Evolutionary conservation across 2,797 vertebrate genomes (phyloP), one percentile per base, ranked within the genome.

Genomic region (Rhodeus uyekii): DNA sequence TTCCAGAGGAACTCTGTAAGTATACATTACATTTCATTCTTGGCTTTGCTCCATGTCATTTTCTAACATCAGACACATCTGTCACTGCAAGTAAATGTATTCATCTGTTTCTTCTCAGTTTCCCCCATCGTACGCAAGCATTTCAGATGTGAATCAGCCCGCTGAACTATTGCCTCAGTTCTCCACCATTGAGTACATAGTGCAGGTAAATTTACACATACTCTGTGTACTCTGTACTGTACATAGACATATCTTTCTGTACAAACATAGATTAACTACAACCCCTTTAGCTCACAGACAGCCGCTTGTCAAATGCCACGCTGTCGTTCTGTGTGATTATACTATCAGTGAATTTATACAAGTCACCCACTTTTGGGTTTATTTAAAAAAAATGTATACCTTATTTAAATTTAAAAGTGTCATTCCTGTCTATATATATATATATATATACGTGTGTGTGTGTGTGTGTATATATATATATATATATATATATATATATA

Each of bases 131-230:
- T 99, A 99, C 44, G 92, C 96, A 61, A 97, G 97, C 74, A 99
- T 99, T 91, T 97, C 98, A 2, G 98, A 99, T 24, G 91, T 97
- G 75, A 99, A 98, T 91, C 97, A 99, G 67, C 98, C 98, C 48
- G 98, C 97, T 73, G 98, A 99, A 84, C 93, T 99, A 84, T 97
- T 99, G 97, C 95, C 97, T 61, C 98, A 98, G 89, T 99, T 99
- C 91, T 99, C 98, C 85, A 99, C 98, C 80, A 98, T 99, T 83
- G 98, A 99, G 90, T 99, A 99, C 84, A 94, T 98, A 87, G 94
- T 99, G 72, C 98, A 99, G 98, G 98, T 99, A 97, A 91, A 90
- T 86, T 78, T 38, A 32, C 46, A 76, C 44, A 36, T 65, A n/a
- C 36, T 22, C 29, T 61, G 36, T 87, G 61, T 76, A 89, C 87